Base-by-base conservation (phyloP, 2,113 vertebrate species). In the Notothenia rossii region DNA sequence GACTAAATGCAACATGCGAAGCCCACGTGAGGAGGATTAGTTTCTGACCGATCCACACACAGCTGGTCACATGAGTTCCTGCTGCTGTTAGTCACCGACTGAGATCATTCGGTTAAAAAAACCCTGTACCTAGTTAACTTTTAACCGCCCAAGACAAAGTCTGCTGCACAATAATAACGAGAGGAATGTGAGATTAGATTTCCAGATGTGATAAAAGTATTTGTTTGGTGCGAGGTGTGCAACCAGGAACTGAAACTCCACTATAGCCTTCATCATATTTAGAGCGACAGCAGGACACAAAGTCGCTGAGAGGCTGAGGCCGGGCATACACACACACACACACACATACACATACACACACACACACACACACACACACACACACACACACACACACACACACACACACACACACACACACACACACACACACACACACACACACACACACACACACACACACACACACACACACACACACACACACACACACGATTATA, bases 131-230 rank as follows among this genome's bases (percentile, higher is more conserved):
- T 40, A 17, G 83, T 88, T 86, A 86, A 84, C 14, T 36, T 75
- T 82, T 76, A 78, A 75, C 66, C 75, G 6, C 2, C 29, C 6
- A 4, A 22, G 59, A 60, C 75, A 84, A 80, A 82, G 80, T 77
- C 66, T 36, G 4, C 43, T 2, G 1, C 7, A 6, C 18, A 17
- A n/a, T 45, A n/a, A 8, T 33, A 54, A 66, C 77, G 53, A 48
- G 14, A 65, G 49, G 83, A 82, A 77, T 76, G 83, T 83, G 65
- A 79, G 77, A 58, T 59, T 49, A 54, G 59, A 59, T n/a, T 17
- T 40, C 50, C 54, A 46, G 54, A 7, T 1, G 1, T 10, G 10
- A 60, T 29, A 4, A 14, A 40, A 7, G 20, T 59, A 7, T 68
- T 20, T 58, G 66, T 79, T 62, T 79, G 43, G 7, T 5, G 60